A percentile compares a stretch with the other conserved stretches of the same genome.
These are phyloP conservation scores for Meloidogyne hapla DNA, from an alignment of 1,140 invertebrate species.

Conservation along the genomic window DNA sequence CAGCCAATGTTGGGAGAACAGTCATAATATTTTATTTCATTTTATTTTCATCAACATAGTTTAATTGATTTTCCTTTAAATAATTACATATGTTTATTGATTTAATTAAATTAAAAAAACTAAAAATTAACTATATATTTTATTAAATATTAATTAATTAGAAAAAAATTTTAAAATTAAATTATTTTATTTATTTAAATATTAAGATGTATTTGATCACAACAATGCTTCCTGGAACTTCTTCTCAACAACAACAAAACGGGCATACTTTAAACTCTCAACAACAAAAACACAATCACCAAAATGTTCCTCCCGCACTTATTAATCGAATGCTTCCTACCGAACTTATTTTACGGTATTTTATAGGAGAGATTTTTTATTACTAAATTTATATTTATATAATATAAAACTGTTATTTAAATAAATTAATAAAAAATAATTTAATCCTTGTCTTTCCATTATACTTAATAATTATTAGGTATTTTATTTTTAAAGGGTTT, in stretches of 20 bases:
- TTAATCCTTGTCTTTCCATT: too few species aligned
- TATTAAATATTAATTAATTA: too few species aligned
- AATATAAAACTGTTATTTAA: too few species aligned
- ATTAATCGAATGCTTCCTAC: conserved; percentile 61
- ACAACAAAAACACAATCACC: conserved; percentile 6
- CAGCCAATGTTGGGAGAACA: too few species aligned
- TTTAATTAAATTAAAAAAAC: too few species aligned
- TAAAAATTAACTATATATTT: too few species aligned
- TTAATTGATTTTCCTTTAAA: not conserved
- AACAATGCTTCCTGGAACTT: conserved; percentile 47
- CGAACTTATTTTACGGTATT: conserved; percentile 61
- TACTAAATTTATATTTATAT: too few species aligned
- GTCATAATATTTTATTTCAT: too few species aligned
- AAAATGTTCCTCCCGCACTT: conserved; percentile 34
- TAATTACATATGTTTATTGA: not conserved
- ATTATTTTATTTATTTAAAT: conserved; percentile 8
- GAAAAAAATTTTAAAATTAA: too few species aligned
- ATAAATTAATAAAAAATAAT: too few species aligned
- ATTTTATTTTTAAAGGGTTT: conserved; percentile 74
- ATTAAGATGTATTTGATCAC: conserved; percentile 63
- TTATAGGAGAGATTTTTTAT: too few species aligned
- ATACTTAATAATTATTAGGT: too few species aligned
- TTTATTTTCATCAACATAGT: not conserved
- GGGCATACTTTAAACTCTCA: conserved; percentile 6
- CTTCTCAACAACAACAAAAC: conserved; percentile 40